Evolutionary conservation across 92 coral and sea anemone species (phyloP), one percentile per base, ranked within the genome.

Genomic region (Desmophyllum pertusum): DNA sequence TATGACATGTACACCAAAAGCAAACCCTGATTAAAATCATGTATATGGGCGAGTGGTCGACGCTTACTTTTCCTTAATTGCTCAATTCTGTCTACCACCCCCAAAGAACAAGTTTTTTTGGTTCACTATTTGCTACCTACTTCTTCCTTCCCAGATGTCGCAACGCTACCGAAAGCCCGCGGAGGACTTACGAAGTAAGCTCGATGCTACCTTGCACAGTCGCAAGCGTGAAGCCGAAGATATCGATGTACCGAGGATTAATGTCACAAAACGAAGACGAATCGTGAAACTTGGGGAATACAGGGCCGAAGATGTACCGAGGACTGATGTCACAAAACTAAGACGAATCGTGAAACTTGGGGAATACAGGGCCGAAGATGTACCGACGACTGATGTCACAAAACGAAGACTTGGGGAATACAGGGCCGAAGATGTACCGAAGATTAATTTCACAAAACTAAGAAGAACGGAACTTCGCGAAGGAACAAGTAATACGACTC

Each of bases 131-230:
- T 31, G 35, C 5, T 18, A 4, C 4, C 41, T 4, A 1, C 14
- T 18, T 68, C 10, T 33, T 36, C 0, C 42, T 67, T 25, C 25
- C 21, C n/a, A 80, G 84, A 80, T 80, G 84, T 51, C 76, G 50
- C 30, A 29, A 3, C 0, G 21, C 14, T 2, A 3, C 66, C n/a
- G 64, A 80, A 0, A 68, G 6, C 37, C 3, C 0, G 5, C 40
- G 74, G 30, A 30, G 27, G 45, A 67, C 27, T 62, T 62, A n/a
- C 67, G 35, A 62, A 62, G 67, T 62, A 7, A 25, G 67, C 17
- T 27, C 51, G 5, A 3, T 2, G 41, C 62, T 64, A 1, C 35
- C 4, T 0, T 11, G 45, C 75, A 18, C 18, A 7, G 41, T 78
- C 72, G 70, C 53, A 77, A 80, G 76, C 46, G 64, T n/a, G n/a